phyloP scores from a whole-genome alignment of 2,888 invertebrate species.

The Nesidiocoris tenuis region DNA sequence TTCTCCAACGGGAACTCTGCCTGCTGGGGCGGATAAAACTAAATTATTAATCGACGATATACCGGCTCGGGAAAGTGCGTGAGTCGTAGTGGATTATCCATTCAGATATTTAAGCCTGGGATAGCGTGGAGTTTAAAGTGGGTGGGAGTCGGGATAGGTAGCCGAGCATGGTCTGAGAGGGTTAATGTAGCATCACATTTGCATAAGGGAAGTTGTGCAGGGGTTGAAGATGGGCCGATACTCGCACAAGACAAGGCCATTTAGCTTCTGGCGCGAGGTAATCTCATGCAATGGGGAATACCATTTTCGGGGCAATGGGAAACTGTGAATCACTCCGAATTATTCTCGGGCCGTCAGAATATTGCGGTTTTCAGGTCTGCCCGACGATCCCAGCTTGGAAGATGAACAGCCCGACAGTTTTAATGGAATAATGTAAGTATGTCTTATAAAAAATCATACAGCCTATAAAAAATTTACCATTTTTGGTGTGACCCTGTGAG shows the following conservation, averaged over 20 bases:
- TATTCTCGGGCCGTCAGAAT: neutral
- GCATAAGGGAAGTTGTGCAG: constrained; percentile 19
- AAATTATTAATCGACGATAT: constrained; percentile 35
- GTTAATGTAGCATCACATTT: constrained; percentile 35
- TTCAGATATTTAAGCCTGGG: constrained; percentile 32
- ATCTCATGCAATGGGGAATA: constrained; percentile 4
- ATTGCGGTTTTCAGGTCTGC: too few species aligned
- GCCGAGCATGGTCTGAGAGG: neutral
- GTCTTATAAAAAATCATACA: too few species aligned
- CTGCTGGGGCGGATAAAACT: neutral
- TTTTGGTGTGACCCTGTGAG: too few species aligned
- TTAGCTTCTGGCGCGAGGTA: constrained; percentile 15
- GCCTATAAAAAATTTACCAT: too few species aligned
- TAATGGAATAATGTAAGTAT: too few species aligned
- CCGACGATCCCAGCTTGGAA: too few species aligned
- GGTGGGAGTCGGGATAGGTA: neutral
- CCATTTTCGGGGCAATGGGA: neutral
- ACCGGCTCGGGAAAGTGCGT: constrained; percentile 16
- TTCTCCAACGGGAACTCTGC: neutral
- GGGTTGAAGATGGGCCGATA: constrained; percentile 38
- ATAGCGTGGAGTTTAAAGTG: constrained; percentile 19
- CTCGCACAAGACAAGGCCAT: constrained; percentile 36
- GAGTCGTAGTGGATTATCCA: constrained; percentile 37
- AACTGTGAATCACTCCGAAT: neutral
- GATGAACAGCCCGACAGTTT: too few species aligned